Base-by-base conservation (phyloP, 2,797 vertebrate species). In the Crypturellus tataupa region DNA sequence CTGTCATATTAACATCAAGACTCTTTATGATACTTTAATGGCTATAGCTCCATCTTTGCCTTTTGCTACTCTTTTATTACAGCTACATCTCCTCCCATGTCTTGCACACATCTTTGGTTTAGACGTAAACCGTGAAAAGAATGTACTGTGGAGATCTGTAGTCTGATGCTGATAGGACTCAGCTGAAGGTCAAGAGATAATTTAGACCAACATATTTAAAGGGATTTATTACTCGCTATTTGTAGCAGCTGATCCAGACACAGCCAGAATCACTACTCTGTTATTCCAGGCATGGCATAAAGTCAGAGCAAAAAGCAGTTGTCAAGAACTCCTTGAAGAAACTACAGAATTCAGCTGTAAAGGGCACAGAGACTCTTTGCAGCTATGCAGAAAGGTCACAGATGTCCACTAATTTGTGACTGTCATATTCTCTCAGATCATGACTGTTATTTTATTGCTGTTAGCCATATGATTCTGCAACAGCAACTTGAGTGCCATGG, bases 161-260 rank as follows among this genome's bases (percentile, higher is more conserved):
- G 25, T 62, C 65, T 80, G 79, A 71, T 79, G 49, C 76, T 92
- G 65, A 70, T 24, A 78, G 68, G 78, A 88, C 3, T 4, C 60
- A 90, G 85, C 35, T 94, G 85, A 96, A 94, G 83, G 83, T 94
- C 87, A 90, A 75, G 86, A 73, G 80, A 84, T 80, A 96, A 86
- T 79, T 84, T 81, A 88, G 24, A 86, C 47, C 67, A 91, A 64
- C 56, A 76, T 69, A 80, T 93, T 92, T 80, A 72, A 92, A 87
- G 75, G 39, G 25, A 69, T 92, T 92, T 92, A 87, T 93, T 90
- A 77, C 88, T 58, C 23, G 72, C 82, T 93, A 65, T 90, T 95
- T 85, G 55, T 85, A 85, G 77, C 62, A 91, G 81, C 82, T 53
- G 65, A 84, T 91, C 42, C 69, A 94, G 85, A 94, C 68, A 78